Evolutionary conservation across 2,113 vertebrate species (phyloP).

Genomic region (Etheostoma spectabile): DNA sequence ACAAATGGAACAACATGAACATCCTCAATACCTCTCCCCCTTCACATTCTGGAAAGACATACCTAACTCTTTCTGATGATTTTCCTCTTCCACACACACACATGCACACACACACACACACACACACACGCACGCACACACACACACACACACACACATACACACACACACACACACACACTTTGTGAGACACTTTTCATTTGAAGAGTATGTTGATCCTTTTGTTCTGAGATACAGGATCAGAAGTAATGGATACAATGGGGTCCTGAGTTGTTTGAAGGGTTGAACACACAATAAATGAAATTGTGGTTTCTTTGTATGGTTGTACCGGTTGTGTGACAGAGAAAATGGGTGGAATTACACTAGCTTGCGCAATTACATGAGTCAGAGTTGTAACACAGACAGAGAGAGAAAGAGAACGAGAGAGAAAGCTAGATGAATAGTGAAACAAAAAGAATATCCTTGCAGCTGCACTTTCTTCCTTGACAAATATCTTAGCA

Average conservation of each 20-base stretch:
- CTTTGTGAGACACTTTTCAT: background rate
- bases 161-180: background rate
- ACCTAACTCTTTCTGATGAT: background rate
- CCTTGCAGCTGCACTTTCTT: constrained; percentile 39
- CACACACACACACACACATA: background rate
- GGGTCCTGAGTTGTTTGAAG: constrained; percentile 26
- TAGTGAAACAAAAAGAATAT: constrained; percentile 6
- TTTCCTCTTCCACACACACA: background rate
- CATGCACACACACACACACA: background rate
- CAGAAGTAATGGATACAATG: background rate
- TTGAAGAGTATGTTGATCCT: background rate
- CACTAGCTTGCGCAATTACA: constrained; percentile 51
- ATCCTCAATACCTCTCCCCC: background rate
- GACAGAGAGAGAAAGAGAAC: constrained; percentile 6
- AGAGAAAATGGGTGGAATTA: constrained; percentile 56
- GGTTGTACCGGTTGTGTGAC: constrained; percentile 40
- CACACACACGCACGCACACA: background rate
- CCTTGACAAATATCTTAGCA: constrained; percentile 5
- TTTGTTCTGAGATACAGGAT: background rate
- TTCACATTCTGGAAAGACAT: background rate
- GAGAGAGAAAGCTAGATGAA: constrained; percentile 11
- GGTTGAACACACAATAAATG: constrained; percentile 37
- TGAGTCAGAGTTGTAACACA: constrained; percentile 57
- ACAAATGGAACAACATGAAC: constrained; percentile 15
- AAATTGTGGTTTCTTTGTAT: constrained; percentile 63